A percentile compares a stretch with the other conserved stretches of the same genome.
Conservation (phyloP, 1,140 invertebrate genomes). For the Trichomalopsis sarcophagae region DNA sequence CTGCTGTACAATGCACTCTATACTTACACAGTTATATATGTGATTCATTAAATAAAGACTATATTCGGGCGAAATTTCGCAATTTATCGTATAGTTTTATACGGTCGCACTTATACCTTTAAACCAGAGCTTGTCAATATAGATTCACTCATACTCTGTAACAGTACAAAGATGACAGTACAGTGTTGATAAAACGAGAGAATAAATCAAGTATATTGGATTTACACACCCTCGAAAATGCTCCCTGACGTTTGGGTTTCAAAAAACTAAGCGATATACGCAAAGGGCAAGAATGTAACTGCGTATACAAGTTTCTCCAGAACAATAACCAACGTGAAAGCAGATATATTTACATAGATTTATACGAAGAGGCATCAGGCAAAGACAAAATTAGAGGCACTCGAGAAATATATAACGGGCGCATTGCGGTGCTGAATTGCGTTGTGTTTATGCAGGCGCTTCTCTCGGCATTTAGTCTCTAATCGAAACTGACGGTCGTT, state of each 20-base stretch:
- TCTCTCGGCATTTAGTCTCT: conserved; percentile 53
- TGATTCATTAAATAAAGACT: background rate
- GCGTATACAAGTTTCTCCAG: background rate
- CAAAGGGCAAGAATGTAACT: conserved; percentile 7
- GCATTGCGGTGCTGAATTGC: background rate
- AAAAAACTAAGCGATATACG: conserved; percentile 7
- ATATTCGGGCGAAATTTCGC: background rate
- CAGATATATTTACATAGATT: background rate
- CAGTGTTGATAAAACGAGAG: background rate
- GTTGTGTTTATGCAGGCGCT: conserved; percentile 2
- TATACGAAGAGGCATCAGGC: background rate
- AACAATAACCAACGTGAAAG: background rate
- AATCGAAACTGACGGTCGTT: conserved; percentile 58
- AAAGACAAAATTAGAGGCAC: background rate
- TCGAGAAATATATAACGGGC: background rate
- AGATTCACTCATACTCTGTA: background rate
- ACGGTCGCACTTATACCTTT: background rate
- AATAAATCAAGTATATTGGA: conserved; percentile 49
- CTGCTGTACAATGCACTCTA: background rate
- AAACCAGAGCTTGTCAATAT: conserved; percentile 8
- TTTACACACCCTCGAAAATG: conserved; percentile 38
- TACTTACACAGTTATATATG: no score
- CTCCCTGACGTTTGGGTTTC: conserved; percentile 20
- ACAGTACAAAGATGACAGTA: background rate
- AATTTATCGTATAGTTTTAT: conserved; percentile 6